Conservation (phyloP, 2,113 vertebrate species). For the Notechis scutatus region DNA sequence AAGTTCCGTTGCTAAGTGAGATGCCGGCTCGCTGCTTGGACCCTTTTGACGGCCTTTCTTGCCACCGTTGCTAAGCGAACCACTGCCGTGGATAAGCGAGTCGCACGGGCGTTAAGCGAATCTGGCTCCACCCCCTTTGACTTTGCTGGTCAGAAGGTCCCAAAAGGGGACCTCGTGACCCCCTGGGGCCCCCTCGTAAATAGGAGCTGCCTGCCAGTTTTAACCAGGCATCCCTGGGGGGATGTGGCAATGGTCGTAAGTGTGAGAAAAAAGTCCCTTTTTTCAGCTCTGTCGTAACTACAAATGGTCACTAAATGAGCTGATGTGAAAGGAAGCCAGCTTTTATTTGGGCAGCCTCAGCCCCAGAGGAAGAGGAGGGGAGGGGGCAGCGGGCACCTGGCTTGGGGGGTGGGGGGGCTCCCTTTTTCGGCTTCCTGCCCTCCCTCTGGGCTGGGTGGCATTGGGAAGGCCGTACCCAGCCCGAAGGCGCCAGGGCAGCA, state of each 20-base stretch:
- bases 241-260: too few relatives aligned
- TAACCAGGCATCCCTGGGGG: too few relatives aligned
- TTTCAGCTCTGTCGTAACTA: not conserved
- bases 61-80: not conserved
- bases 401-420: not conserved
- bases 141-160: not conserved
- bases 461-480: not conserved
- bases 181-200: too few relatives aligned
- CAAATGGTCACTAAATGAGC: not conserved
- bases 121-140: too few relatives aligned
- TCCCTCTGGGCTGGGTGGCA: not conserved
- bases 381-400: not conserved
- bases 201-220: too few relatives aligned
- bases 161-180: too few relatives aligned
- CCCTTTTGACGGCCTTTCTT: not conserved
- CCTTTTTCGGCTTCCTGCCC: not conserved
- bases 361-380: not conserved
- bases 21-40: not conserved
- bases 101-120: fast-evolving
- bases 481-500: not conserved
- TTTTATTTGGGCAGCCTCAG: not conserved
- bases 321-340: not conserved
- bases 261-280: not conserved
- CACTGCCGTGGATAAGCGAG: too few relatives aligned
- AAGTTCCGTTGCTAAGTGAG: not conserved